Evolutionary conservation across 2,797 vertebrate species (phyloP), one percentile per base, ranked within the genome.

Genomic region (Pachyuromys duprasi): DNA sequence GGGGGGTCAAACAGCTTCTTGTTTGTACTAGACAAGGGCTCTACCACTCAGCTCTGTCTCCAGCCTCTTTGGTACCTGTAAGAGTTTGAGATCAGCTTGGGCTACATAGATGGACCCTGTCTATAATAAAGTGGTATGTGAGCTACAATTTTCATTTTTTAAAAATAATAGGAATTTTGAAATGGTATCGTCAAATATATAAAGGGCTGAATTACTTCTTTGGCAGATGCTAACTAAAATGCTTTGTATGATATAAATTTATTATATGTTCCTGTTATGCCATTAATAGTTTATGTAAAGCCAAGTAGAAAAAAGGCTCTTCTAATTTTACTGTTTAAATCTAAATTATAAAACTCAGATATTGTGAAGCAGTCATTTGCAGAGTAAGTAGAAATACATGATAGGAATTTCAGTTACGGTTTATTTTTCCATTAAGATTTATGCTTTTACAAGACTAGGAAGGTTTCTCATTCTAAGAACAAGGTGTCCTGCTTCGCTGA

Each of bases 331-430:
- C 45, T 82, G 24, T 45, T 75, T 95, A 53, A 9, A 84, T 75
- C 28, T 86, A 93, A 96, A 87, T 84, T 81, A 36, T 11, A 76
- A 93, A 91, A 93, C 65, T 84, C 55, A 63, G 26, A 84, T 94
- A 93, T 90, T 78, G 39, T 49, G 31, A 81, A 93, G 14, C 28
- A 72, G 13, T 80, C 55, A 78, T 92, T 55, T 83, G 11, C 26
- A 89, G 72, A 91, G 91, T 57, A 8, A 92, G 67, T 92, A 86
- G 49, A 49, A 62, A 39, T 12, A 75, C 89, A 60, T 18, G 24
- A 60, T 55, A 33, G 26, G 17, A 82, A 86, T 96, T 92, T 88
- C 39, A n/a, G 33, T 65, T 94, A 94, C 5, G 6, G 36, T 81
- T 88, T 89, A 24, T 3, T 78, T 36, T 89, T 80, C n/a, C 14